Base-by-base conservation (phyloP, 1,140 invertebrate species). In the Drosophila grimshawi region DNA sequence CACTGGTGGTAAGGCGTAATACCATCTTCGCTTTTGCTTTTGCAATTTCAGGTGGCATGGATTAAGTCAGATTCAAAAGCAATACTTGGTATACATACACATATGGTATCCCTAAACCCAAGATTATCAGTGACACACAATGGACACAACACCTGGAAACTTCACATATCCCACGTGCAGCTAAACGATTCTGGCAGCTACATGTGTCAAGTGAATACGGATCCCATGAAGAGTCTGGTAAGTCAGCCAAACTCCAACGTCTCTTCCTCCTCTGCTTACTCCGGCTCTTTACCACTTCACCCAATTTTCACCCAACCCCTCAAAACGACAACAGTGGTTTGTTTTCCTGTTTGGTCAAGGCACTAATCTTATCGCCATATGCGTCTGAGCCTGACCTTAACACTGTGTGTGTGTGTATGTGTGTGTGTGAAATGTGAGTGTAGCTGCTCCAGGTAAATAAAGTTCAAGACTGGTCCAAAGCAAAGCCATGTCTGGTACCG, bases 141-240 rank as follows among this genome's bases (percentile, higher is more conserved):
- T 93, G 96, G 97, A 51, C 96, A 97, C 93, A 97, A 97, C 91
- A 97, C 97, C 62, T 98, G 97, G 97, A 97, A 96, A 92, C 94
- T 98, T 76, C 96, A 97, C 93, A 96, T 98, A 86, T 95, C 95
- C 70, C 97, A 97, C 90, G 97, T 98, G 33, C 96, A 97, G 92
- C 95, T 96, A 81, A 97, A 97, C 89, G 97, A 98, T 92, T 96
- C 96, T 2, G 97, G 96, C 60, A 96, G 95, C 29, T 98, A 97
- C 92, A 97, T 97, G 96, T 98, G 97, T 92, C 97, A 98, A 93
- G 96, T 98, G 77, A 98, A 98, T 92, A 98, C 97, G 3, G 96
- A 97, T 86, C 97, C 97, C 4, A 97, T 97, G 96, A 95, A 95
- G 83, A 96, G 95, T 93, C 96, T 97, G 95, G 97, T 97, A 93